Evolutionary conservation across 2,797 vertebrate genomes (phyloP), one percentile per base, ranked within the genome.

Genomic region (Craterocephalus amniculus): DNA sequence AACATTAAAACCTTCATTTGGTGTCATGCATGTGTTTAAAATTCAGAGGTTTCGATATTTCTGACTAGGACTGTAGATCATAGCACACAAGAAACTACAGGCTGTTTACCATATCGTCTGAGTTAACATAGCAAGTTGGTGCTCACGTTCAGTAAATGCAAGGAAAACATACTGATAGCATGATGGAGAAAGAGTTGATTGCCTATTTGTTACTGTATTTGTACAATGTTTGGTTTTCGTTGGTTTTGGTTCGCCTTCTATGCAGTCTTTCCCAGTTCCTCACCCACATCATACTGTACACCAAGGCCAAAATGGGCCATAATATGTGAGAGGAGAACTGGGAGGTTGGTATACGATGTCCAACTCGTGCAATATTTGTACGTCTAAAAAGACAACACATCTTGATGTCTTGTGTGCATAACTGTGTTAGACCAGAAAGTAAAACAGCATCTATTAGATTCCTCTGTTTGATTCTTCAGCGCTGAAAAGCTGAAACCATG

Each of bases 301-400:
- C 55, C 5, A 7, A 45, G 64, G 81, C 85, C 78, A 84, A 34
- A 69, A 79, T 67, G 29, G 61, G 63, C 78, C 88, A 86, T 88
- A 87, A 85, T 88, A 81, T 73, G 79, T 65, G 67, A 62, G 72
- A 63, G 65, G 63, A 77, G 73, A 76, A 61, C 0, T 0, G 67
- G 27, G 51, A 40, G 58, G 54, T 56, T 81, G 64, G 70, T 74
- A 32, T 49, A 40, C 10, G 34, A 66, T 65, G 58, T 45, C 67
- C 60, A 29, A 62, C 32, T 11, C 67, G 60, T 79, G 78, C 81
- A 81, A 22, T 70, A 63, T 83, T 69, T 78, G 16, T 63, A n/a
- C 63, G 65, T 77, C 36, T 62, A 26, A 68, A 34, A 79, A 65
- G 70, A 61, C 29, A 60, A 13, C 55, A 55, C 58, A 56, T 43